These are phyloP conservation scores for Pocillopora damicornis DNA, from an alignment of 64 coral and sea anemone species.

Conservation along the genomic window DNA sequence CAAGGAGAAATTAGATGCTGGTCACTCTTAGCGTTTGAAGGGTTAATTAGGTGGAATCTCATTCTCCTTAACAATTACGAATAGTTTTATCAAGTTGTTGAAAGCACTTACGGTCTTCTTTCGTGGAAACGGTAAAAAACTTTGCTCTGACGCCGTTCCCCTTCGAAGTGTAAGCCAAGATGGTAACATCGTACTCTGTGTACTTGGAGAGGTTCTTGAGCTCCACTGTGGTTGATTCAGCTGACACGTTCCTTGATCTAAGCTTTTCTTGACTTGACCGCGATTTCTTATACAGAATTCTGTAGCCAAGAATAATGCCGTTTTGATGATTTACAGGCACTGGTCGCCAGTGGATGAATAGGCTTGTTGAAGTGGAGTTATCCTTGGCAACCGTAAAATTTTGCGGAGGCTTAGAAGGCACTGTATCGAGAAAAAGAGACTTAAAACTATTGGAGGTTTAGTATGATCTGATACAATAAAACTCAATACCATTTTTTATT, in stretches of 20 bases:
- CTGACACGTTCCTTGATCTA: slow-evolving; percentile 9
- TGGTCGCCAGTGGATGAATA: slow-evolving; percentile 69
- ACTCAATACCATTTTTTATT: background rate
- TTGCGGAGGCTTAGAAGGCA: slow-evolving; percentile 57
- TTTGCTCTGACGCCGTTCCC: slow-evolving; percentile 54
- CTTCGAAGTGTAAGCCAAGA: slow-evolving; percentile 76
- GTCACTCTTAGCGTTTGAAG: too few relatives aligned
- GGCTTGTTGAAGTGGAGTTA: slow-evolving; percentile 58
- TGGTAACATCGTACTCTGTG: slow-evolving; percentile 68
- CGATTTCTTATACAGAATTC: slow-evolving; percentile 65
- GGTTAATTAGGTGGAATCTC: too few relatives aligned
- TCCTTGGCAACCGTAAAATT: slow-evolving; percentile 37
- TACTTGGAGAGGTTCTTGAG: slow-evolving; percentile 63
- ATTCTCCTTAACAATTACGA: too few relatives aligned
- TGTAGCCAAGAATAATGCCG: slow-evolving; percentile 77
- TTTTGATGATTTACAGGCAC: slow-evolving; percentile 61
- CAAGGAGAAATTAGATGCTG: too few relatives aligned
- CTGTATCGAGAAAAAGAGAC: slow-evolving; percentile 32
- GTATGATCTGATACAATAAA: background rate
- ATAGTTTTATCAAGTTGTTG: background rate
- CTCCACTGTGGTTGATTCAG: slow-evolving; percentile 28
- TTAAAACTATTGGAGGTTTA: too few relatives aligned
- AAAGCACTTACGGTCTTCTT: slow-evolving; percentile 76
- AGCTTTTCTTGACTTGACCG: background rate
- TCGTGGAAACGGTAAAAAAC: slow-evolving; percentile 35